Percentiles rank a stretch among this genome's conserved stretches.
phyloP scores from a whole-genome alignment of 2,113 vertebrate species.

The Sarotherodon lohbergeri region DNA sequence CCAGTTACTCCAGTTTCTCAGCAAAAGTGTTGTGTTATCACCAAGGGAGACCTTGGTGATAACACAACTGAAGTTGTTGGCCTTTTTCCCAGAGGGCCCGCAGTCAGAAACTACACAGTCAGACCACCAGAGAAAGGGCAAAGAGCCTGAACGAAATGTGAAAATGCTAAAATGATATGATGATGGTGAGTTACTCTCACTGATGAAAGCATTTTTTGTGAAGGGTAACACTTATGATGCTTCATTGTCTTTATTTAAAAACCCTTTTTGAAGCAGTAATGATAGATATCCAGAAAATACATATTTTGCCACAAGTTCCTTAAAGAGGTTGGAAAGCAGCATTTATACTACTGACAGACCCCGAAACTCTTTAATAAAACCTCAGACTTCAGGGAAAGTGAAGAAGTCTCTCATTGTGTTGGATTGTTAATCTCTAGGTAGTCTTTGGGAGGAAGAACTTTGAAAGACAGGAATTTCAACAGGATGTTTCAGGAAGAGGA shows the following conservation, averaged over 20 bases:
- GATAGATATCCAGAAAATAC: not conserved
- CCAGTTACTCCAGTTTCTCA: not conserved
- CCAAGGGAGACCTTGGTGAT: not conserved
- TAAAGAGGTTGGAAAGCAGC: not conserved
- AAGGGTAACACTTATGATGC: not conserved
- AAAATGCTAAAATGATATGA: not conserved
- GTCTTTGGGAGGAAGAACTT: not conserved
- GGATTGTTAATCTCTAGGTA: not conserved
- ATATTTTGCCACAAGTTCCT: not conserved
- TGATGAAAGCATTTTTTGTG: not conserved
- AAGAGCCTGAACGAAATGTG: not conserved
- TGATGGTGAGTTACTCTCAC: not conserved
- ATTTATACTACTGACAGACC: not conserved
- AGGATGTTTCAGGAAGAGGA: not conserved
- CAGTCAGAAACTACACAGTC: not conserved
- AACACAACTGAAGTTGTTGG: conserved; percentile 5
- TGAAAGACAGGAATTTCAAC: not conserved
- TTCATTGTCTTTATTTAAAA: not conserved
- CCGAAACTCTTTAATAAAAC: not conserved
- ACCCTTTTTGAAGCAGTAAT: not conserved
- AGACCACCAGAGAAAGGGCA: not conserved
- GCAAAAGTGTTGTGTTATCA: not conserved
- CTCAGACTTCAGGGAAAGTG: not conserved
- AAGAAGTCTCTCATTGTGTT: not conserved
- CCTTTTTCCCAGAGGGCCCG: not conserved